Base-by-base conservation (phyloP, 2,888 invertebrate genomes). In the Drosophila borealis region DNA sequence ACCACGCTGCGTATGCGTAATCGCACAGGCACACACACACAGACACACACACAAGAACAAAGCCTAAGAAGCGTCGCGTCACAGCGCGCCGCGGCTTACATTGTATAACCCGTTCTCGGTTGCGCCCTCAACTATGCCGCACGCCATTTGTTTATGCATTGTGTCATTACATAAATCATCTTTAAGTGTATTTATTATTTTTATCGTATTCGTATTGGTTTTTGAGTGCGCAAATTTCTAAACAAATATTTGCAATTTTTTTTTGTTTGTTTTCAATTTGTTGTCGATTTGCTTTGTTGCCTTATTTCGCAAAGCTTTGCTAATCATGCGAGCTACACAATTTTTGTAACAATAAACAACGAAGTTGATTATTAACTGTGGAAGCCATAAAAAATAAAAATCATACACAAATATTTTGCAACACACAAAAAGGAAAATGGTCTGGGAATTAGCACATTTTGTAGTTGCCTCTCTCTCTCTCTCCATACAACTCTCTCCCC, bases 261-360 rank as follows among this genome's bases (percentile, higher is more conserved):
- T 19, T 34, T 56, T 63, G 53, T 59, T 64, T 57, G 39, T 69
- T 80, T 64, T 45, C 29, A 42, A 14, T 64, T 53, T 34, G 33
- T 25, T 42, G 21, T 39, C 37, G n/a, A 39, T 53, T 62, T 41
- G 25, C 46, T 57, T 50, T 63, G 48, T 59, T 51, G 49, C 33
- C 44, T 46, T 37, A 65, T 70, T 78, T 78, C 64, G 56, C 80
- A 73, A 51, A 33, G 46, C 60, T 34, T 60, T 60, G 70, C 61
- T 74, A 74, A 78, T 64, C 64, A 66, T 44, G 45, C 63, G 57
- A 73, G 61, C 65, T 72, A 55, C 60, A 49, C 57, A 60, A 44
- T 42, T 77, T 66, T 80, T 77, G 71, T 87, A 80, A 78, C 70
- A 81, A 78, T 76, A 86, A 84, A 85, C 79, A 86, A 78, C 69